A percentile compares a stretch with the other conserved stretches of the same genome.
Conservation (phyloP, 2,888 invertebrate genomes). For the Aphodius sticticus region DNA sequence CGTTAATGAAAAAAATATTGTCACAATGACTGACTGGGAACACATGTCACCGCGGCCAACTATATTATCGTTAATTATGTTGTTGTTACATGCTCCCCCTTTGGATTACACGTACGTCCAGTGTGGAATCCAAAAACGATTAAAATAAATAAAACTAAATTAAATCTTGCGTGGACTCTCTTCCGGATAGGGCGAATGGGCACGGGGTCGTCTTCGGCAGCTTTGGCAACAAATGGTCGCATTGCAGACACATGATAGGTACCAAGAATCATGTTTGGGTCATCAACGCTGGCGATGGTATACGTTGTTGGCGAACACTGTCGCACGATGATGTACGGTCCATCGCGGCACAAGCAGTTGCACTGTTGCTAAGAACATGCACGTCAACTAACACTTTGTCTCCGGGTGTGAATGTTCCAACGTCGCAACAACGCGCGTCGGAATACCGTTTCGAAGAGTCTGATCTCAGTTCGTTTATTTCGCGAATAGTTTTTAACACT, state of each 20-base stretch:
- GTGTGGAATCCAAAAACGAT: too few species aligned
- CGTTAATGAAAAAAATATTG: too few species aligned
- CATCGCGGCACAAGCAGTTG: conserved; percentile 10
- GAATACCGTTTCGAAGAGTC: conserved; percentile 27
- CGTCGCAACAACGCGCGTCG: neutral
- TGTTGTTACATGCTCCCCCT: too few species aligned
- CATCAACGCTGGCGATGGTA: conserved; percentile 33
- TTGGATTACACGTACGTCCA: too few species aligned
- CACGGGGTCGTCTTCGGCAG: neutral
- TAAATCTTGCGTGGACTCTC: neutral
- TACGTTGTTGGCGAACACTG: conserved; percentile 16
- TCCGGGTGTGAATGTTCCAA: neutral
- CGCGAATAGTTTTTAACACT: conserved; percentile 8
- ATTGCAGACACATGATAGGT: conserved; percentile 15
- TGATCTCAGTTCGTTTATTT: conserved; percentile 21
- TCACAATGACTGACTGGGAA: too few species aligned
- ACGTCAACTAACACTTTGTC: conserved; percentile 5
- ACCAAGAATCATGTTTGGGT: conserved; percentile 30
- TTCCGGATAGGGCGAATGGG: neutral
- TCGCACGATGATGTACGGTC: conserved; percentile 23
- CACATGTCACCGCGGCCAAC: too few species aligned
- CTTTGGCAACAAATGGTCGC: neutral
- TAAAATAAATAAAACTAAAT: too few species aligned
- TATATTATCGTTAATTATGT: too few species aligned
- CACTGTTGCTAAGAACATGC: conserved; percentile 14